phyloP scores from a whole-genome alignment of 2,888 invertebrate species.

The Tuta absoluta region DNA sequence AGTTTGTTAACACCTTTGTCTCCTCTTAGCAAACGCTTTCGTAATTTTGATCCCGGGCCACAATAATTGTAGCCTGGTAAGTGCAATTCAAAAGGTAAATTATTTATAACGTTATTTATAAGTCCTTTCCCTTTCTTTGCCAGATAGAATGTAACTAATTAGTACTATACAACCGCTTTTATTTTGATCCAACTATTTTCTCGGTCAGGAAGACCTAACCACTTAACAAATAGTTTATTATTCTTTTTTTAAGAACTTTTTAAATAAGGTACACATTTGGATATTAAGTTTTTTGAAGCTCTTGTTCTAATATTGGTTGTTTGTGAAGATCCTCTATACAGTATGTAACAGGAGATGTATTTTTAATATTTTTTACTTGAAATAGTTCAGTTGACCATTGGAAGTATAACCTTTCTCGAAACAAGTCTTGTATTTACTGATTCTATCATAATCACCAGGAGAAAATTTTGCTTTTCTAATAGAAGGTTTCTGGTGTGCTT shows the following conservation, averaged over 20 bases:
- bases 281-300: neutral
- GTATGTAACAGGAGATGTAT: conserved; percentile 32
- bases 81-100: conserved; percentile 37
- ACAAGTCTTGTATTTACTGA: conserved; percentile 34
- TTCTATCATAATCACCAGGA: conserved; percentile 39
- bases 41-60: conserved; percentile 41
- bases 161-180: no score
- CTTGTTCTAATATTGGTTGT: conserved; percentile 10
- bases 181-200: no score
- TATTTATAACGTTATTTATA: conserved; percentile 31
- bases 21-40: conserved; percentile 45
- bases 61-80: conserved; percentile 43
- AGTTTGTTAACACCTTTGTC: conserved; percentile 44
- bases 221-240: conserved; percentile 42
- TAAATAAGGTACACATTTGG: neutral
- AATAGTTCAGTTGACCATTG: conserved; percentile 49
- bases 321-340: neutral
- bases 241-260: conserved; percentile 17
- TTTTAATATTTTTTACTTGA: conserved; percentile 38
- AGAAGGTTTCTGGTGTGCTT: no score
- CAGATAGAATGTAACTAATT: neutral
- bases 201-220: conserved; percentile 43
- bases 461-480: conserved; percentile 20
- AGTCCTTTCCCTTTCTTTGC: conserved; percentile 25
- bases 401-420: conserved; percentile 46